A percentile compares a stretch with the other conserved stretches of the same genome.
These are phyloP conservation scores for Crenichthys baileyi DNA, from an alignment of 2,797 vertebrate species.

Conservation along the genomic window DNA sequence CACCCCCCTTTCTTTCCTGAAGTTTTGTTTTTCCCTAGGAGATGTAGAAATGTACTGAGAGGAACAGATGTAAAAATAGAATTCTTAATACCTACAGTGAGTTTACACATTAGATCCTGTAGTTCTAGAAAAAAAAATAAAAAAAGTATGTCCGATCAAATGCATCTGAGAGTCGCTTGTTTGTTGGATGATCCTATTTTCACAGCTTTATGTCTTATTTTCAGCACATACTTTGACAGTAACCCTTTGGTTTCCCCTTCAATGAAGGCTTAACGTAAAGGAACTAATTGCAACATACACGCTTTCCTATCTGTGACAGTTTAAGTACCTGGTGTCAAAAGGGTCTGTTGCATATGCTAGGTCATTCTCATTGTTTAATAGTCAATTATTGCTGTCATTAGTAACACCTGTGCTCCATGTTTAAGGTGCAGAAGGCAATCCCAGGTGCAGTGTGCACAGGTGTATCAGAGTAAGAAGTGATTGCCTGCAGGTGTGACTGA, in stretches of 20 bases:
- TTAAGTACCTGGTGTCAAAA: not conserved
- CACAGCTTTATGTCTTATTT: not conserved
- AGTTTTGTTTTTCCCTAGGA: constrained; percentile 1
- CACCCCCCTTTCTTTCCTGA: not conserved
- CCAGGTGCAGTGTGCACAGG: not conserved
- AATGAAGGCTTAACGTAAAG: not conserved
- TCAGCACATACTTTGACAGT: not conserved
- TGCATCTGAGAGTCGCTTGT: not conserved
- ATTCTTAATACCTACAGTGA: not conserved
- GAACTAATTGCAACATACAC: not conserved
- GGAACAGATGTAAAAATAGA: constrained; percentile 1
- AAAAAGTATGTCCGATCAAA: not conserved
- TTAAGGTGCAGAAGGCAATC: not conserved
- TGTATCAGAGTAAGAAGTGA: not conserved
- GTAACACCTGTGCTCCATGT: not conserved
- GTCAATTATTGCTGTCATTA: not conserved
- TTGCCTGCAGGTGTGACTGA: constrained; percentile 16
- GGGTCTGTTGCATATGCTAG: not conserved
- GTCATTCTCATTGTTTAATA: not conserved
- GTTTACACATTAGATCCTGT: not conserved
- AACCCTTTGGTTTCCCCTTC: not conserved
- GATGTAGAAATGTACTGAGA: not conserved
- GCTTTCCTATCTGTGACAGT: not conserved
- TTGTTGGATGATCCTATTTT: not conserved
- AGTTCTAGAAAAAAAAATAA: not conserved